phyloP scores from a whole-genome alignment of 2,113 vertebrate species.

The Apus apus region DNA sequence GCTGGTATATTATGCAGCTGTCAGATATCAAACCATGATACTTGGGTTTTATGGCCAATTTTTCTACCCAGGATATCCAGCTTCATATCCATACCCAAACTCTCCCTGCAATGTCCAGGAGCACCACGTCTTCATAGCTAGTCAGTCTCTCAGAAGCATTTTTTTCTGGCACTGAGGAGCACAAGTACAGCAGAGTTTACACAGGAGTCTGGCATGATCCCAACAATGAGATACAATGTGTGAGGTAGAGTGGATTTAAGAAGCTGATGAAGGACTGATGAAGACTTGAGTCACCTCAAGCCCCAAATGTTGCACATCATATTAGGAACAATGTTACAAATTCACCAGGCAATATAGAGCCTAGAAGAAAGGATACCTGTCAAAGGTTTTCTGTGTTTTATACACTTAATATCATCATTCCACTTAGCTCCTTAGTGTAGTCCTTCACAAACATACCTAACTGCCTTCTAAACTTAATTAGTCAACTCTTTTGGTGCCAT shows the following conservation, averaged over 20 bases:
- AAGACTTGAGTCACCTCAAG: not conserved
- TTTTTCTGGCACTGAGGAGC: not conserved
- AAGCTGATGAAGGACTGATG: not conserved
- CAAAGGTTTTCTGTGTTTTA: not conserved
- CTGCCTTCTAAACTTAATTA: not conserved
- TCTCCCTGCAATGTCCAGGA: not conserved
- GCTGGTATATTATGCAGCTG: slow-evolving; percentile 2
- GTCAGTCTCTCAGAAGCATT: not conserved
- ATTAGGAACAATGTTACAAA: not conserved
- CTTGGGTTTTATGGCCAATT: not conserved
- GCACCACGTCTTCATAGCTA: not conserved
- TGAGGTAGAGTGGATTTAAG: not conserved
- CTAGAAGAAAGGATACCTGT: not conserved
- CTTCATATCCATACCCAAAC: not conserved
- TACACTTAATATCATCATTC: not conserved
- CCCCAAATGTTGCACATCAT: not conserved
- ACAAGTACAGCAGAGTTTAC: not conserved
- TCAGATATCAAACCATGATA: not conserved
- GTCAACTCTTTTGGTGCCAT: not conserved
- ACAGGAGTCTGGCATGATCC: not conserved
- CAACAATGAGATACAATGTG: not conserved
- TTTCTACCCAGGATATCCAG: not conserved
- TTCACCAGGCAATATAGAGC: not conserved
- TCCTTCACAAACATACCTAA: not conserved
- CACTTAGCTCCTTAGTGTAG: not conserved